Conservation (phyloP, 2,888 invertebrate genomes). For the Erebia aethiops region DNA sequence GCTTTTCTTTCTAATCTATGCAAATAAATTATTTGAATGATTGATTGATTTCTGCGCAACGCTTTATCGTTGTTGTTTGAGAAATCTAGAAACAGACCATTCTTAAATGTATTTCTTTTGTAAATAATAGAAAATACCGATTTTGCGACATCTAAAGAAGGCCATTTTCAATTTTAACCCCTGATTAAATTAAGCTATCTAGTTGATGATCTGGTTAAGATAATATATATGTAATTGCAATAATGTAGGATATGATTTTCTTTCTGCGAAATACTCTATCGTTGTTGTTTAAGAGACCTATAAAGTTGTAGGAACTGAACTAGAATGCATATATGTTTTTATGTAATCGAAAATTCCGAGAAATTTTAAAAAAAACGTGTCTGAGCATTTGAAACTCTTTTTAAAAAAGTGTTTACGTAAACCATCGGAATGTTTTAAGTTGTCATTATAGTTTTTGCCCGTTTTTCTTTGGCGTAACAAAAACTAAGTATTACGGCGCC, state of each 20-base stretch:
- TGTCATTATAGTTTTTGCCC: background rate
- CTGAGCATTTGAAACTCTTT: background rate
- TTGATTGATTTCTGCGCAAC: too few species aligned
- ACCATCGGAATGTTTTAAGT: background rate
- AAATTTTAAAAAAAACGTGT: background rate
- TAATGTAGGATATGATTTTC: too few species aligned
- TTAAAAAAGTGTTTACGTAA: background rate
- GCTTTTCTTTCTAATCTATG: too few species aligned
- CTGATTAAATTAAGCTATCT: too few species aligned
- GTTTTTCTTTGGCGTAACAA: background rate
- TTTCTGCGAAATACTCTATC: background rate
- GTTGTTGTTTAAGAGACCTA: slow-evolving; percentile 1
- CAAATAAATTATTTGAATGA: too few species aligned
- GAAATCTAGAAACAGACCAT: too few species aligned
- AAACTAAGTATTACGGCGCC: background rate
- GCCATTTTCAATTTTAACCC: too few species aligned
- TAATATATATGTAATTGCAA: too few species aligned
- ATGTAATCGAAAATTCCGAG: background rate
- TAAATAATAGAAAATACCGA: too few species aligned
- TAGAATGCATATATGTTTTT: background rate
- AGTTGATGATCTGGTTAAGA: too few species aligned
- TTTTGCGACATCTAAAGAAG: too few species aligned
- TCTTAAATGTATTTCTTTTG: background rate
- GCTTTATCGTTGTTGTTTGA: too few species aligned
- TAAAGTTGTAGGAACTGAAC: background rate